Conservation (phyloP, 2,797 vertebrate genomes). For the Schizopygopsis malacanthus region DNA sequence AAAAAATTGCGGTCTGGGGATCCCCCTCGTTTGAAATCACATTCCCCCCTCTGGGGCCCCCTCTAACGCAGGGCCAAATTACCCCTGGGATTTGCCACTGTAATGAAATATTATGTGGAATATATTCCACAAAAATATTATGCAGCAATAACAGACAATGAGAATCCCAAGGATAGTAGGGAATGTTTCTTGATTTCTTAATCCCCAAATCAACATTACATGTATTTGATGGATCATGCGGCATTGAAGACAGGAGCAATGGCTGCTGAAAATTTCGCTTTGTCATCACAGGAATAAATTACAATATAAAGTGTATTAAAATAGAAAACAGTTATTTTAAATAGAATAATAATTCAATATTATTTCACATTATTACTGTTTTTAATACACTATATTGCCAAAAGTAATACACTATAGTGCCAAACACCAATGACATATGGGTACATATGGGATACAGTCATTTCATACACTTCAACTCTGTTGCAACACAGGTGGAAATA, state of each 20-base stretch:
- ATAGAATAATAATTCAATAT: neutral
- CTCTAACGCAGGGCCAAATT: neutral
- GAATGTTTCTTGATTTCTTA: neutral
- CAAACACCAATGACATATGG: too few species aligned
- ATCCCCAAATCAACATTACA: neutral
- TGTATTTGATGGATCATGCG: neutral
- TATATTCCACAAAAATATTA: neutral
- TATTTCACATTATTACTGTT: neutral
- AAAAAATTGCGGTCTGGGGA: too few species aligned
- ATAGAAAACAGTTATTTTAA: neutral
- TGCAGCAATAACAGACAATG: too few species aligned
- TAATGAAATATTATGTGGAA: too few species aligned
- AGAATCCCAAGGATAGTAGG: too few species aligned
- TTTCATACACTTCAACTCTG: too few species aligned
- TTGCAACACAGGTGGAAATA: too few species aligned
- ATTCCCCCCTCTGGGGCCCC: too few species aligned
- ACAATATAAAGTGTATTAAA: neutral
- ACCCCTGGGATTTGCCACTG: neutral
- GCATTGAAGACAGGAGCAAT: too few species aligned
- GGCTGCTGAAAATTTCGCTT: neutral
- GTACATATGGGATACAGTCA: too few species aligned
- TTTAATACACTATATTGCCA: neutral
- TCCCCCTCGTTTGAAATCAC: too few species aligned
- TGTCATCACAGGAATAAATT: neutral
- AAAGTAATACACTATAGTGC: too few species aligned